Percentiles rank a stretch among this genome's conserved stretches.
Evolutionary conservation across 2,888 invertebrate species (phyloP).

Genomic region (Drosophila paucipuncta): DNA sequence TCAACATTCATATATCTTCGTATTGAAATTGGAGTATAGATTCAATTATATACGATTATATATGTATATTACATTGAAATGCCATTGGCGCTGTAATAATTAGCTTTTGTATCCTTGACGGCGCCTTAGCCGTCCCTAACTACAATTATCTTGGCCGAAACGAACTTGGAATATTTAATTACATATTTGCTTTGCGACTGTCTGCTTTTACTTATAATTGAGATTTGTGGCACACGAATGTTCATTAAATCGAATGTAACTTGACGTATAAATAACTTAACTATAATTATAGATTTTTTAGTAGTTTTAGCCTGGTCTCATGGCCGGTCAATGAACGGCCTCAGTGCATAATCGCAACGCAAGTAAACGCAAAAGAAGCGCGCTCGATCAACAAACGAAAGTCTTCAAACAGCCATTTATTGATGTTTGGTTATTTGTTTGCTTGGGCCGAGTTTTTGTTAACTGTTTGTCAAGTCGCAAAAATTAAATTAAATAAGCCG

Average conservation of each 20-base stretch:
- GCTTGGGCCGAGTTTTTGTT: slow-evolving; percentile 11
- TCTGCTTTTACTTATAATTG: slow-evolving; percentile 47
- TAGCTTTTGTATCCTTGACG: slow-evolving; percentile 26
- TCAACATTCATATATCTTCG: not conserved
- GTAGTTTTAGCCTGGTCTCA: not conserved
- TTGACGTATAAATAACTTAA: slow-evolving; percentile 31
- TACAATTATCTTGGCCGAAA: slow-evolving; percentile 28
- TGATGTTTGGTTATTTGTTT: slow-evolving; percentile 3
- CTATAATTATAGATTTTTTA: slow-evolving; percentile 27
- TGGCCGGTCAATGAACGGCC: slow-evolving; percentile 34
- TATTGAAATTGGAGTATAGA: not conserved
- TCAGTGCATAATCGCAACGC: not conserved
- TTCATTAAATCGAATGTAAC: slow-evolving; percentile 26
- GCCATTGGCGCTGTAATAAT: not conserved
- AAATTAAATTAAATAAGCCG: slow-evolving; percentile 38
- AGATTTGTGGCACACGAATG: slow-evolving; percentile 36
- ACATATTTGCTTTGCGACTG: slow-evolving; percentile 35
- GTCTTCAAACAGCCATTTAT: slow-evolving; percentile 14
- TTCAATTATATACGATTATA: not conserved
- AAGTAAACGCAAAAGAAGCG: not conserved
- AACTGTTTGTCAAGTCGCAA: slow-evolving; percentile 23
- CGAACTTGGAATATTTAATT: slow-evolving; percentile 60
- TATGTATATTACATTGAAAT: slow-evolving; percentile 1
- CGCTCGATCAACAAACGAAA: slow-evolving; percentile 10
- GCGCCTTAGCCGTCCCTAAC: slow-evolving; percentile 24